These are phyloP conservation scores for Leptinotarsa juncta DNA, from an alignment of 2,888 invertebrate species.

Conservation along the genomic window DNA sequence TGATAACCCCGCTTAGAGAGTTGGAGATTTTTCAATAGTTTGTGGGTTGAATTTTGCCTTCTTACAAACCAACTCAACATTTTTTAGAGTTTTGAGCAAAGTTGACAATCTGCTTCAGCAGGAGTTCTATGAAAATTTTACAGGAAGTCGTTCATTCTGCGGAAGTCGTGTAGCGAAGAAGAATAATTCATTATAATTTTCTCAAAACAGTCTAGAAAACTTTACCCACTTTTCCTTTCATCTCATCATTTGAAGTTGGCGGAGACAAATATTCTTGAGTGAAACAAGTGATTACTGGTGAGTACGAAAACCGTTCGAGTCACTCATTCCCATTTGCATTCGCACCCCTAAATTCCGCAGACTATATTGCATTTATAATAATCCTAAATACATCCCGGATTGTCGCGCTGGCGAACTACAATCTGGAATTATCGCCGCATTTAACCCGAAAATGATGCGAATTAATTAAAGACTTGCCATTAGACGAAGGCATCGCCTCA, in stretches of 20 bases:
- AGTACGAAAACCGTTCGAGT: neutral
- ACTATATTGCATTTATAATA: constrained; percentile 7
- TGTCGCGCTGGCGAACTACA: constrained; percentile 3
- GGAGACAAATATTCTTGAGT: constrained; percentile 1
- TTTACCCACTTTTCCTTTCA: too few relatives aligned
- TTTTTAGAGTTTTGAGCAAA: too few relatives aligned
- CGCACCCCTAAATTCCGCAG: constrained; percentile 3
- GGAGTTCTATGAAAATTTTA: too few relatives aligned
- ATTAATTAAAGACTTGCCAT: constrained; percentile 10
- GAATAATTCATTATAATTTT: too few relatives aligned
- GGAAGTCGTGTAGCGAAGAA: too few relatives aligned
- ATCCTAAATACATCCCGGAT: neutral
- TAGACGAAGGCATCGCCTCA: constrained; percentile 2
- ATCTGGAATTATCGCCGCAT: constrained; percentile 4
- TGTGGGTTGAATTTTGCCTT: too few relatives aligned
- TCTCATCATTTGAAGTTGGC: neutral
- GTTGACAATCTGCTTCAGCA: too few relatives aligned
- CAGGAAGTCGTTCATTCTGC: too few relatives aligned
- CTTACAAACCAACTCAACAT: too few relatives aligned
- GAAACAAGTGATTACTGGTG: neutral
- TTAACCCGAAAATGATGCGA: neutral
- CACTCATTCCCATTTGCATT: neutral
- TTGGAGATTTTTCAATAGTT: too few relatives aligned
- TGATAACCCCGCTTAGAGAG: too few relatives aligned
- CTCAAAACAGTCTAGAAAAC: too few relatives aligned